Conservation (phyloP, 2,797 vertebrate species). For the Squalus acanthias region DNA sequence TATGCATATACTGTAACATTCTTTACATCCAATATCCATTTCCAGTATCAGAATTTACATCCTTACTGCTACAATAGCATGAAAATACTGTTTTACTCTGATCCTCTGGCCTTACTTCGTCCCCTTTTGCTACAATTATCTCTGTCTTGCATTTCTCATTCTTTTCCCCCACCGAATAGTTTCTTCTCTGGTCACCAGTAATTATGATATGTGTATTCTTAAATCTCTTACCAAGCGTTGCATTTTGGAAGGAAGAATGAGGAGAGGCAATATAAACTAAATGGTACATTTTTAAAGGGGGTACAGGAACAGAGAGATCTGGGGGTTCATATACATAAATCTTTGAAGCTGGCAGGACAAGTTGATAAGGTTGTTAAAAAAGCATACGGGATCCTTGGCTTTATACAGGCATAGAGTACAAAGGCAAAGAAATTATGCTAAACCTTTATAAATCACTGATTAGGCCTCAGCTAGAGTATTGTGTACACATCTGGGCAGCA, state of each 20-base stretch:
- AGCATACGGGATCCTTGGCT: background rate
- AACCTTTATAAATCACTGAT: background rate
- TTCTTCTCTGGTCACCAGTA: background rate
- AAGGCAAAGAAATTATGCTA: background rate
- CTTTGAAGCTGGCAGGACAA: background rate
- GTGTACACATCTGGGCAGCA: too few species aligned
- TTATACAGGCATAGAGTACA: background rate
- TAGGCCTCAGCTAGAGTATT: background rate
- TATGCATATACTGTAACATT: background rate
- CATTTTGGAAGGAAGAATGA: background rate
- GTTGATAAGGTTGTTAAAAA: background rate
- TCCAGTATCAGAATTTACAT: too few species aligned
- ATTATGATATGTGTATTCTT: background rate
- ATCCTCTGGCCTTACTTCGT: background rate
- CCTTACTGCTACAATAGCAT: background rate
- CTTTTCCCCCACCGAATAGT: background rate
- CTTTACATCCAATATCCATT: background rate
- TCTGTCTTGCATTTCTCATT: background rate
- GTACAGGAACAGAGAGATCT: background rate
- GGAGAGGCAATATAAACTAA: background rate
- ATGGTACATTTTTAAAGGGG: background rate
- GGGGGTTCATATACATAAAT: background rate
- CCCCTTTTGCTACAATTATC: background rate
- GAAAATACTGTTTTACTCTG: background rate
- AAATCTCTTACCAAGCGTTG: background rate